phyloP scores from a whole-genome alignment of 2,113 vertebrate species.

The Seriola quinqueradiata region DNA sequence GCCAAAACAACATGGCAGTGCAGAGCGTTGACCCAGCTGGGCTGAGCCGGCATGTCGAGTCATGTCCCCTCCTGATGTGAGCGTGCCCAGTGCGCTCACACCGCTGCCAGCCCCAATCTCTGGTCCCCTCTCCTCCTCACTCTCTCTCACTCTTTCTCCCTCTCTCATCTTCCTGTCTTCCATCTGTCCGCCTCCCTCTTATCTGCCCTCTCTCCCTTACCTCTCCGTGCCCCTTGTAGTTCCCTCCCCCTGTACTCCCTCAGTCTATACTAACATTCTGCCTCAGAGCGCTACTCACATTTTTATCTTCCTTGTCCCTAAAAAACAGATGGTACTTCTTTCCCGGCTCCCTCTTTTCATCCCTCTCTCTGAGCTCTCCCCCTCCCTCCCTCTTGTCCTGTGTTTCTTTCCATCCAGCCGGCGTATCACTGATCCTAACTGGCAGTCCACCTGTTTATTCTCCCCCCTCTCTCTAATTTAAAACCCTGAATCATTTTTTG shows the following conservation, averaged over 20 bases:
- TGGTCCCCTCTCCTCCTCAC: slow-evolving; percentile 36
- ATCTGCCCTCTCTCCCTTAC: slow-evolving; percentile 68
- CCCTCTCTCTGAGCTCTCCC: slow-evolving; percentile 57
- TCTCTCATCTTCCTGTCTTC: slow-evolving; percentile 72
- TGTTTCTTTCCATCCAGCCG: slow-evolving; percentile 70
- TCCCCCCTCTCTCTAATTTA: slow-evolving; percentile 22
- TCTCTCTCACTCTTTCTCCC: slow-evolving; percentile 36
- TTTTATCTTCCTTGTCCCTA: slow-evolving; percentile 74
- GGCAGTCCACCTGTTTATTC: slow-evolving; percentile 72
- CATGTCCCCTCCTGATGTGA: slow-evolving; percentile 84
- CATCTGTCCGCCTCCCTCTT: slow-evolving; percentile 74
- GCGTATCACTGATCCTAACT: slow-evolving; percentile 68
- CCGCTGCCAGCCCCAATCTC: slow-evolving; percentile 73
- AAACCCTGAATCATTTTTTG: slow-evolving; percentile 26
- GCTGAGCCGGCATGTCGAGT: slow-evolving; percentile 82
- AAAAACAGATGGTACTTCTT: slow-evolving; percentile 83
- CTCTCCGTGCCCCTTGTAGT: slow-evolving; percentile 62
- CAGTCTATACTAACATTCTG: slow-evolving; percentile 59
- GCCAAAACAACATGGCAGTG: slow-evolving; percentile 82
- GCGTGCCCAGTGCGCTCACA: slow-evolving; percentile 77
- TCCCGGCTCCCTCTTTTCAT: slow-evolving; percentile 73
- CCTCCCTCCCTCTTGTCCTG: slow-evolving; percentile 44
- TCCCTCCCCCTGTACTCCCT: slow-evolving; percentile 28
- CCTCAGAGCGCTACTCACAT: slow-evolving; percentile 67
- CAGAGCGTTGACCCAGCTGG: slow-evolving; percentile 83